Evolutionary conservation across 1,140 invertebrate species (phyloP).

Genomic region (Diorhabda carinulata): DNA sequence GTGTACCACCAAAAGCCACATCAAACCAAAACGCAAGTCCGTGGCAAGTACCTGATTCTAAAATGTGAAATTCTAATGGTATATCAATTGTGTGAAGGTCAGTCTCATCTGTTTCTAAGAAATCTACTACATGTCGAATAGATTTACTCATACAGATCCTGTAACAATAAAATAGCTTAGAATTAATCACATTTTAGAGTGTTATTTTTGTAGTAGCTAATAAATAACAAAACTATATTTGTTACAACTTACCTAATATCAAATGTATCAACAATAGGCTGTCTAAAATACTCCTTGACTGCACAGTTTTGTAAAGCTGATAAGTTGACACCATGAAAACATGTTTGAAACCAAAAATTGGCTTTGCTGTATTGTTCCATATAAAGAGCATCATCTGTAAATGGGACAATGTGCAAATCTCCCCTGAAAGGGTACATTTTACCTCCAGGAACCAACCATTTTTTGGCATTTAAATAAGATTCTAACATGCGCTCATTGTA

Average conservation of each 20-base stretch:
- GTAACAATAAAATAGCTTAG: background rate
- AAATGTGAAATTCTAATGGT: conserved; percentile 88
- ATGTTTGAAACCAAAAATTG: conserved; percentile 98
- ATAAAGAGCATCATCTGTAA: conserved; percentile 95
- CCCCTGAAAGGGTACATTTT: conserved; percentile 96
- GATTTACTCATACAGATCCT: conserved; percentile 95
- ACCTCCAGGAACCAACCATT: conserved; percentile 90
- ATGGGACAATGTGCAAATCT: conserved; percentile 96
- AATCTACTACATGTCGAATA: conserved; percentile 92
- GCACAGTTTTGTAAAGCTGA: conserved; percentile 86
- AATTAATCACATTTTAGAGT: no score
- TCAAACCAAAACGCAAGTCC: conserved; percentile 99
- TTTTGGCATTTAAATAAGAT: conserved; percentile 97
- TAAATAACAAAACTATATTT: background rate
- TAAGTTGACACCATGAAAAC: conserved; percentile 97
- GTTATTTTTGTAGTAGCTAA: no score
- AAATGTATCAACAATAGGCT: conserved; percentile 99
- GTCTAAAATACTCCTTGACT: conserved; percentile 96
- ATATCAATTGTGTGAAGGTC: conserved; percentile 96
- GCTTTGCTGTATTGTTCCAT: conserved; percentile 99
- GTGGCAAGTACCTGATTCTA: conserved; percentile 92
- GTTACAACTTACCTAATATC: conserved; percentile 63
- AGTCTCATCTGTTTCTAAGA: conserved; percentile 86
- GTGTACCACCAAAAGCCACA: conserved; percentile 93
- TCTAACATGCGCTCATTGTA: conserved; percentile 99